Evolutionary conservation across 1,140 invertebrate species (phyloP).

Genomic region (Sitophilus oryzae): DNA sequence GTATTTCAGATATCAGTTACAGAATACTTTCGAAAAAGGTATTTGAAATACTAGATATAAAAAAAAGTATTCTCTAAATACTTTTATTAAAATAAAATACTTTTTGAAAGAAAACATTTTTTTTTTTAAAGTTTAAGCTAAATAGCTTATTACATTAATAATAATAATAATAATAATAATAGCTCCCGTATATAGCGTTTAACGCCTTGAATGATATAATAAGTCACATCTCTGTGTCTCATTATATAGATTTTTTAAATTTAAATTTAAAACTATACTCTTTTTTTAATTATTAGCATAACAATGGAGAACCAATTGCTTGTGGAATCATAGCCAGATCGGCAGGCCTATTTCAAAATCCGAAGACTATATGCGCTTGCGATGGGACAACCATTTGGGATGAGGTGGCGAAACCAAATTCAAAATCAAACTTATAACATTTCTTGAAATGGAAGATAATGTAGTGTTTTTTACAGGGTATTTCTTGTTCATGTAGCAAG

Average conservation of each 20-base stretch:
- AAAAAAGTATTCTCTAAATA: no score
- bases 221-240: neutral
- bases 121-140: no score
- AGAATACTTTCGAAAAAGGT: no score
- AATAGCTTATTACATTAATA: no score
- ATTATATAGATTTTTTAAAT: neutral
- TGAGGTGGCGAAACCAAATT: constrained; percentile 45
- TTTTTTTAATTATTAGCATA: neutral
- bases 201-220: no score
- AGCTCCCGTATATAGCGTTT: no score
- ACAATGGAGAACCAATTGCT: constrained; percentile 34
- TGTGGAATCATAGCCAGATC: constrained; percentile 79
- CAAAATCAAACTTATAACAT: constrained; percentile 21
- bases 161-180: no score
- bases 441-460: neutral
- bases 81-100: no score
- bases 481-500: neutral
- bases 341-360: constrained; percentile 73
- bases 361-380: constrained; percentile 76
- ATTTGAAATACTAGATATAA: no score
- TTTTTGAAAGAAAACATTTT: no score
- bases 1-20: no score
- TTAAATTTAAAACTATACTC: neutral
- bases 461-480: neutral
- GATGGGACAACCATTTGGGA: constrained; percentile 77